Evolutionary conservation across 92 coral and sea anemone species (phyloP).

Genomic region (Blastomussa wellsi): DNA sequence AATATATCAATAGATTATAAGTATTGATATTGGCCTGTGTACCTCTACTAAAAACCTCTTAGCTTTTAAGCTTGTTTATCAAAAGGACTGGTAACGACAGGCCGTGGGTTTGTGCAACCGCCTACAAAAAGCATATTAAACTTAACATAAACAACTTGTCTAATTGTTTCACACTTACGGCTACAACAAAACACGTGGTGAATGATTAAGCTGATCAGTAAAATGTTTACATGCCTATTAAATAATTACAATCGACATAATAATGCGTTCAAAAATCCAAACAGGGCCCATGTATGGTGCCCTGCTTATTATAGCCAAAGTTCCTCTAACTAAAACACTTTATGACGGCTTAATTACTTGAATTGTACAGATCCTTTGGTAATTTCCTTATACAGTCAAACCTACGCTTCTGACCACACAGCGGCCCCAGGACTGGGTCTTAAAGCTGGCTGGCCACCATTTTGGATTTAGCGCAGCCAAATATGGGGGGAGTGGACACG

Average conservation of each 20-base stretch:
- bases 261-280: neutral
- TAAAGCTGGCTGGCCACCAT: neutral
- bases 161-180: neutral
- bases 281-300: neutral
- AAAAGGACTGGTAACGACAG: neutral
- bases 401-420: neutral
- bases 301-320: neutral
- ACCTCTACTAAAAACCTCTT: neutral
- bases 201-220: neutral
- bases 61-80: neutral
- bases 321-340: neutral
- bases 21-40: neutral
- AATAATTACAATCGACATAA: neutral
- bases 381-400: neutral
- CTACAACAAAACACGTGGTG: neutral
- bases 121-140: neutral
- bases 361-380: neutral
- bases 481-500: neutral
- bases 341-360: neutral
- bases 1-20: neutral
- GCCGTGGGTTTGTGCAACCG: neutral
- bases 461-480: neutral
- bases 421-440: neutral
- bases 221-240: neutral
- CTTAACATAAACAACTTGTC: neutral